Evolutionary conservation across 2,113 vertebrate genomes (phyloP).

Genomic region (Prinia subflava): DNA sequence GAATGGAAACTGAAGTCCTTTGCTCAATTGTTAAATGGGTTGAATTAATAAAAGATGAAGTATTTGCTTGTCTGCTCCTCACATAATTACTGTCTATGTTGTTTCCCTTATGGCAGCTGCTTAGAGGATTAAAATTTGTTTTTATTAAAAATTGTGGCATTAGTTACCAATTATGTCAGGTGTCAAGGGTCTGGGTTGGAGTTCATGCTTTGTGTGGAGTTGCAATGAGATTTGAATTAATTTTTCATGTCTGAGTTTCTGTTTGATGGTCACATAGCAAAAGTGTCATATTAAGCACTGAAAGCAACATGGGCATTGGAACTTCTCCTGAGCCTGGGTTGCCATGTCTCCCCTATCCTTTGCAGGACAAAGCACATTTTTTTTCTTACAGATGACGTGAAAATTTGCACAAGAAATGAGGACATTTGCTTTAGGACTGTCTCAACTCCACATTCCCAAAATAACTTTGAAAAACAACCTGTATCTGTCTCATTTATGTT

Average conservation of each 20-base stretch:
- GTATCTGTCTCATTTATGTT: neutral
- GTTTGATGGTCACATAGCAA: neutral
- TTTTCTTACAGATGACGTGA: neutral
- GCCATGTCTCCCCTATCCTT: fast-evolving
- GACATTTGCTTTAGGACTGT: neutral
- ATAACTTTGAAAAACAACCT: neutral
- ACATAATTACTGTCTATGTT: neutral
- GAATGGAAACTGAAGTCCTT: neutral
- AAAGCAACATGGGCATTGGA: neutral
- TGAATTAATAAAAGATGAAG: neutral
- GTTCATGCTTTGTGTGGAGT: neutral
- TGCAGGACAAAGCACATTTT: neutral
- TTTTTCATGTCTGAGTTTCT: neutral
- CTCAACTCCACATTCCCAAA: neutral
- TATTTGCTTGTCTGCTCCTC: neutral
- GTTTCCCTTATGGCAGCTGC: neutral
- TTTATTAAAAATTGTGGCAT: neutral
- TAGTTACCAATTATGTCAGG: neutral
- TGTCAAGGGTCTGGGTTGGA: neutral
- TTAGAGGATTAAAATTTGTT: neutral
- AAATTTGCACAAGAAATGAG: neutral
- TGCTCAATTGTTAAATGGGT: neutral
- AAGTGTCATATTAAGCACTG: neutral
- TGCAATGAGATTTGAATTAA: neutral
- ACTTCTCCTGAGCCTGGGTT: neutral